phyloP scores from a whole-genome alignment of 2,113 vertebrate genomes.

The Cnemophilus loriae region DNA sequence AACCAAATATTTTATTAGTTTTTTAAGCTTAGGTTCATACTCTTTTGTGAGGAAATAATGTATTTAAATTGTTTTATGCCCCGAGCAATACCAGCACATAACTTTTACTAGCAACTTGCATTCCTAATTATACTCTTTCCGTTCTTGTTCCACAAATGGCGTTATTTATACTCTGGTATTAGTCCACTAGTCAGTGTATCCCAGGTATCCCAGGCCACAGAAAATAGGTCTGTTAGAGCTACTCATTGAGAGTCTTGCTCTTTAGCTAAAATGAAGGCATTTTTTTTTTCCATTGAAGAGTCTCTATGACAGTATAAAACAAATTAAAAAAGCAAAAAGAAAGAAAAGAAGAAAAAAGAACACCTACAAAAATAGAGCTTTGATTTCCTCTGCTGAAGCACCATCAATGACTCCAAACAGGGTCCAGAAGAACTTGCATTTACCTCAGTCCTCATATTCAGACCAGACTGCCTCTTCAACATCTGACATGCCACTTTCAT shows the following conservation, averaged over 20 bases:
- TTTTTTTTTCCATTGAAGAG: not conserved
- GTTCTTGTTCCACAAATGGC: not conserved
- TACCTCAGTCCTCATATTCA: rapidly evolving
- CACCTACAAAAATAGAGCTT: not conserved
- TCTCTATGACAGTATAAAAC: not conserved
- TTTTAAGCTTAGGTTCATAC: not conserved
- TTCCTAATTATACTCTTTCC: not conserved
- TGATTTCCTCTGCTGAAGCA: not conserved
- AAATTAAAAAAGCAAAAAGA: not conserved
- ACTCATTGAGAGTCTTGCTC: not conserved
- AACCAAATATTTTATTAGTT: not conserved
- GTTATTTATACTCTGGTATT: not conserved
- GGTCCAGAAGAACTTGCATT: not conserved
- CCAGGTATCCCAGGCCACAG: not conserved
- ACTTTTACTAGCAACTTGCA: not conserved
- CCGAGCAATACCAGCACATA: not conserved
- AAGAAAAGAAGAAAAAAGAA: not conserved
- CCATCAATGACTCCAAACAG: not conserved
- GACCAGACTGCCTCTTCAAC: not conserved
- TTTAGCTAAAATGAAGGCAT: not conserved
- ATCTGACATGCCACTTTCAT: not conserved
- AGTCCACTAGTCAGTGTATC: not conserved
- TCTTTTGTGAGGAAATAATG: not conserved
- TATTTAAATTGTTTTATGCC: not conserved
- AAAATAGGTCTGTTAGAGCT: not conserved